Evolutionary conservation across 2,113 vertebrate genomes (phyloP).

Genomic region (Bujurquina vittata): DNA sequence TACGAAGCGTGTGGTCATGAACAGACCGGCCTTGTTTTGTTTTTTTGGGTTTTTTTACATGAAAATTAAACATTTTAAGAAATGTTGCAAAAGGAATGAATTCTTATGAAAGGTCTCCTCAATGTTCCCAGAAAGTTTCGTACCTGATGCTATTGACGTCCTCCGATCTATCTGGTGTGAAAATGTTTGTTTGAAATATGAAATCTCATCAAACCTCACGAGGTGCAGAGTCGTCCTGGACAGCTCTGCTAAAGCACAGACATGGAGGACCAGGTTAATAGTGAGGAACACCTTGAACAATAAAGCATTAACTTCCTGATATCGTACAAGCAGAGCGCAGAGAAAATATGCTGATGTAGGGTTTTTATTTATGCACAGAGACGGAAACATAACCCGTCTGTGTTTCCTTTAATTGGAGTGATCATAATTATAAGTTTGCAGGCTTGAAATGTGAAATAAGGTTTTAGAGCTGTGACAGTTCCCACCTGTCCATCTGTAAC

Average conservation of each 20-base stretch:
- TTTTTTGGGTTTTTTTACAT: no score
- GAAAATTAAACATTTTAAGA: no score
- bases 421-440: not conserved
- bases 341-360: not conserved
- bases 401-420: not conserved
- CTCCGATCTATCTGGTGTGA: no score
- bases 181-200: not conserved
- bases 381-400: not conserved
- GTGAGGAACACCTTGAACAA: not conserved
- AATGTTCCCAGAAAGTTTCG: no score
- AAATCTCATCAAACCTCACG: not conserved
- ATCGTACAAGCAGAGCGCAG: not conserved
- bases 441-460: not conserved
- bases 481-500: no score
- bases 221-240: not conserved
- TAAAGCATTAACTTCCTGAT: not conserved
- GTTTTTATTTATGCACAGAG: not conserved
- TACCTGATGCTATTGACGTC: not conserved
- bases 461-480: not conserved
- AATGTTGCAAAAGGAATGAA: no score
- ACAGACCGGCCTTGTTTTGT: no score
- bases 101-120: no score
- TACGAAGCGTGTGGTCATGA: no score
- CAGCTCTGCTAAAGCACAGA: no score
- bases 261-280: not conserved